Base-by-base conservation (phyloP, 2,888 invertebrate genomes). In the Troides aeacus region DNA sequence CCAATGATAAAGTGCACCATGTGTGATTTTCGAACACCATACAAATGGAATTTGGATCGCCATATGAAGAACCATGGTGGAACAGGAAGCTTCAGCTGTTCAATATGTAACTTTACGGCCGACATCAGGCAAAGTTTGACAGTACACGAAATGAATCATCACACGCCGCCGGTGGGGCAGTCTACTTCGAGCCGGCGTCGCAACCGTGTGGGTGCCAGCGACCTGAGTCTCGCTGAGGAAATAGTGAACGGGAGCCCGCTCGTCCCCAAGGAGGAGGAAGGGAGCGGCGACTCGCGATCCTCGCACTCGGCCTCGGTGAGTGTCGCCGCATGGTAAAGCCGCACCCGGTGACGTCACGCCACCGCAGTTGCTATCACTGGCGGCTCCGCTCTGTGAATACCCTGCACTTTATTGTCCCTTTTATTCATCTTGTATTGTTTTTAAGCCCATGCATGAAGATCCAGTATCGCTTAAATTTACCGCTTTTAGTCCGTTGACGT, bases 1-100 rank as follows among this genome's bases (percentile, higher is more conserved):
- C 98, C 96, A 78, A 97, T 97, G 96, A 97, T 97, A 77, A 97
- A 98, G 88, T 99, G 98, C 87, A 96, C 96, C 70, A 95, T 97
- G 85, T 99, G 99, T 88, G 97, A 98, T 83, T 99, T 98, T 85
- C 95, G 97, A 74, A 98, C 98, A 23, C 97, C 98, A 30, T 97
- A 97, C 93, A 96, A 96, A 86, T 98, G 98, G 96, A 98, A 98
- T 89, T 93, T 97, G 87, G 98, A 98, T 84, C 94, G 98, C 10
- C 99, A 99, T 85, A 96, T 97, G 94, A 96, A 97, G 88, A 97
- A 97, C 85, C 98, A 98, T 90, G 96, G 95, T 73, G 97, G 97
- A 4, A 95, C 93, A 68, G 97, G 97, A n/a, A 95, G 95, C 73
- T 97, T 96, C 88, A 95, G 95, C 81, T 98, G 98, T 87, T 95